Evolutionary conservation across 2,797 vertebrate genomes (phyloP).

Genomic region (Halcyon smyrnensis): DNA sequence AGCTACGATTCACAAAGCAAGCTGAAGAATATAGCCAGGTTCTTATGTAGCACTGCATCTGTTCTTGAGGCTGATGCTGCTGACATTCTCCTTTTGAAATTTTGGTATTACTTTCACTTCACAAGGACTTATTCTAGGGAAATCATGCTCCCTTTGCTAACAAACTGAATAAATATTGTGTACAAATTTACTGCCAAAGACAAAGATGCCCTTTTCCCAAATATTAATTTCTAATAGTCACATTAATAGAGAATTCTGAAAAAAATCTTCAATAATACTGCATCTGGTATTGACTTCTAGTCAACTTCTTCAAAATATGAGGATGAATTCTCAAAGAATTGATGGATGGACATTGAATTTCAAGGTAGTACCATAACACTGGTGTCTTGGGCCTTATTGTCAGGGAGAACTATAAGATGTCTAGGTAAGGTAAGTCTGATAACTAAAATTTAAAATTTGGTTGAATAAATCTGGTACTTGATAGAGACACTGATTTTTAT

Average conservation of each 20-base stretch:
- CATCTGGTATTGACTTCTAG: no score
- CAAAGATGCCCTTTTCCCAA: background rate
- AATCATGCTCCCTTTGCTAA: background rate
- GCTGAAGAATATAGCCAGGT: background rate
- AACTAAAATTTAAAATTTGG: background rate
- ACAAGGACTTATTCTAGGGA: background rate
- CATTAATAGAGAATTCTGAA: no score
- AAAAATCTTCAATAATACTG: no score
- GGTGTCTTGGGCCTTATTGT: background rate
- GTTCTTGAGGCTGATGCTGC: background rate
- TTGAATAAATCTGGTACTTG: background rate
- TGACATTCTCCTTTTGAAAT: background rate
- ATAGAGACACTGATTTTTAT: background rate
- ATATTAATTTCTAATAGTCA: background rate
- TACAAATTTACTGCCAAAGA: background rate
- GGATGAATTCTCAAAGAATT: background rate
- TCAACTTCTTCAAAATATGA: background rate
- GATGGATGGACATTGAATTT: background rate
- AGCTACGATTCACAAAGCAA: background rate
- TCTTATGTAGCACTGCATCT: background rate
- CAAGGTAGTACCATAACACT: accelerated
- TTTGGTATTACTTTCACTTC: background rate
- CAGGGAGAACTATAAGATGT: background rate
- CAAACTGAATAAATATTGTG: background rate
- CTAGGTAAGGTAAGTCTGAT: background rate